Conservation (phyloP, 2,113 vertebrate species). For the Ondatra zibethicus region DNA sequence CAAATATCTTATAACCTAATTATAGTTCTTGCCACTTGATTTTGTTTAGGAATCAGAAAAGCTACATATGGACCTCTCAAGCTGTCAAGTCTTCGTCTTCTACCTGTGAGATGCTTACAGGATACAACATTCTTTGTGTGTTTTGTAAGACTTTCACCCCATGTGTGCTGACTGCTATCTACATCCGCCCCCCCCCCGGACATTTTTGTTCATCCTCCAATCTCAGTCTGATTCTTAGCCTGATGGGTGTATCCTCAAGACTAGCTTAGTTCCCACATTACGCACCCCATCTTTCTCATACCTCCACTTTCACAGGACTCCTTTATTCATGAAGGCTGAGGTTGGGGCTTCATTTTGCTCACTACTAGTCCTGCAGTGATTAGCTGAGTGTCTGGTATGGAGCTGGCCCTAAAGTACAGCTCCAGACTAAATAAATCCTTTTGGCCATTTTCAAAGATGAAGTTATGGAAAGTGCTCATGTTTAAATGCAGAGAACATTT, state of each 20-base stretch:
- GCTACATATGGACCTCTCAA: not conserved
- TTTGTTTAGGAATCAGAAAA: not conserved
- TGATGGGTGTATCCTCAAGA: not conserved
- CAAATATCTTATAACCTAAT: not conserved
- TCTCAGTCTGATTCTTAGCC: not conserved
- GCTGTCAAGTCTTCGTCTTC: not conserved
- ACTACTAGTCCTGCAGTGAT: not conserved
- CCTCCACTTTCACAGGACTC: not conserved
- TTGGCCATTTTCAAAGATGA: conserved; percentile 38
- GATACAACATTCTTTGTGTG: not conserved
- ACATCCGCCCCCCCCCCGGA: too few relatives aligned
- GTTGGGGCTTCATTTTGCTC: not conserved
- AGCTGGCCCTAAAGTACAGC: not conserved
- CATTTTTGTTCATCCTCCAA: not conserved
- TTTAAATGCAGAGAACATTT: conserved; percentile 57
- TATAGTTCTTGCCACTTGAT: not conserved
- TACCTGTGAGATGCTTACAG: not conserved
- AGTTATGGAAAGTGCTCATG: conserved; percentile 11
- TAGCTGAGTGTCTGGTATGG: not conserved
- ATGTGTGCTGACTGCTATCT: not conserved
- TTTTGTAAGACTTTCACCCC: not conserved
- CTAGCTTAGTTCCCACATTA: not conserved
- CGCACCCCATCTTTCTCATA: too few relatives aligned
- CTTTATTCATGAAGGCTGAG: not conserved
- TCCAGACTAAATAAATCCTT: conserved; percentile 17